Evolutionary conservation across 2,888 invertebrate species (phyloP).

Genomic region (Mimas tiliae): DNA sequence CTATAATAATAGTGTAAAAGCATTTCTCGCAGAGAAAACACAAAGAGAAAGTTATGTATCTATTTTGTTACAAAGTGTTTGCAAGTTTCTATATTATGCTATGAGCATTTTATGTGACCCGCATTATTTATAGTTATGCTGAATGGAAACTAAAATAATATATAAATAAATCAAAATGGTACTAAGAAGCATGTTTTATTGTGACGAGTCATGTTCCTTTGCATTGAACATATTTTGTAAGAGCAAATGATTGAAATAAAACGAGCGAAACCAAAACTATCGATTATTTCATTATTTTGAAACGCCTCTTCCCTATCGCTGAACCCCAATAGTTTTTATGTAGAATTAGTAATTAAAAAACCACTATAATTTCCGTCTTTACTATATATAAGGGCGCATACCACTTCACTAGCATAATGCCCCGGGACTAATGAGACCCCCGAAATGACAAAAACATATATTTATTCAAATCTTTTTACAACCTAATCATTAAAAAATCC

Average conservation of each 20-base stretch:
- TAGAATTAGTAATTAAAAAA: too few relatives aligned
- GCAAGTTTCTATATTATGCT: conserved; percentile 85
- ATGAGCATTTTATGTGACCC: conserved; percentile 84
- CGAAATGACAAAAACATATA: too few relatives aligned
- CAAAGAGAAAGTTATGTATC: conserved; percentile 80
- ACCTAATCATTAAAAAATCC: too few relatives aligned
- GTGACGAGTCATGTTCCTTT: conserved; percentile 85
- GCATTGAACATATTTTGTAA: conserved; percentile 86
- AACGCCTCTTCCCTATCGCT: not conserved
- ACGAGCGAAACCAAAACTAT: conserved; percentile 82
- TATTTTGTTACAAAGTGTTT: conserved; percentile 86
- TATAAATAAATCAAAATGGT: conserved; percentile 84
- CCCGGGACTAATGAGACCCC: too few relatives aligned
- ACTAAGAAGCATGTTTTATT: conserved; percentile 85
- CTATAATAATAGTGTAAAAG: conserved; percentile 80
- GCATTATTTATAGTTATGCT: conserved; percentile 85
- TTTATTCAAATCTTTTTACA: too few relatives aligned
- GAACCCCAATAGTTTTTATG: too few relatives aligned
- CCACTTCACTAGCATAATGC: too few relatives aligned
- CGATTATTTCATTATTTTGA: conserved; percentile 58
- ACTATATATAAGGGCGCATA: too few relatives aligned
- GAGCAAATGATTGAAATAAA: conserved; percentile 85
- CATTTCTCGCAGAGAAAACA: conserved; percentile 81
- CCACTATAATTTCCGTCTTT: too few relatives aligned
- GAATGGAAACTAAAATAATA: conserved; percentile 83